A percentile compares a stretch with the other conserved stretches of the same genome.
These are phyloP conservation scores for Leptopilina myrica DNA, from an alignment of 2,888 invertebrate genomes.

Conservation along the genomic window DNA sequence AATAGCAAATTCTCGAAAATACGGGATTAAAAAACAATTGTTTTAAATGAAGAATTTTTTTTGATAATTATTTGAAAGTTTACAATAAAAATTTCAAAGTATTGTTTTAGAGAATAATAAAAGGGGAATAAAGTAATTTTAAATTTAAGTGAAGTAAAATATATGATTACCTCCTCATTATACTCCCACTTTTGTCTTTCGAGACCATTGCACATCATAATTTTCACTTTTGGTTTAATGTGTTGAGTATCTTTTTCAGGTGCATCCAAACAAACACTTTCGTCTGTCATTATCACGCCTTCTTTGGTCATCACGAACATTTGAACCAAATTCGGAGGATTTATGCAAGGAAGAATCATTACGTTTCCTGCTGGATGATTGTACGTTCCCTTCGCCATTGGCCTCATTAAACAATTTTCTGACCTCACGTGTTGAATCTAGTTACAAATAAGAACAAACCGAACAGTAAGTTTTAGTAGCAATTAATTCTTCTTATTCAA, in stretches of 20 bases:
- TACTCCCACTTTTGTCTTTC: constrained; percentile 85
- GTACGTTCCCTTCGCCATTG: constrained; percentile 80
- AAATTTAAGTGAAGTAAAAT: not conserved
- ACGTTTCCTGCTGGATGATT: constrained; percentile 86
- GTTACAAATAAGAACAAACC: constrained; percentile 43
- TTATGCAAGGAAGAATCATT: constrained; percentile 82
- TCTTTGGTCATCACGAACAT: constrained; percentile 85
- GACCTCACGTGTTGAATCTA: constrained; percentile 79
- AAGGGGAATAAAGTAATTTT: constrained; percentile 16
- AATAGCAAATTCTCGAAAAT: too few species aligned
- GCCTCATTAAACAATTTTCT: constrained; percentile 82
- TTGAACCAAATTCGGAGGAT: constrained; percentile 81
- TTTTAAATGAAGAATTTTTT: too few species aligned
- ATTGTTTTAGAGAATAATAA: not conserved
- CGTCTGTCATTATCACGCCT: constrained; percentile 90
- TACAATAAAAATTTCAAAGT: too few species aligned
- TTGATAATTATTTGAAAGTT: too few species aligned
- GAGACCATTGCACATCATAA: constrained; percentile 85
- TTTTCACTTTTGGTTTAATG: constrained; percentile 82
- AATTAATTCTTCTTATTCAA: not conserved
- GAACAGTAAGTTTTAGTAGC: not conserved
- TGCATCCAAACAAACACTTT: constrained; percentile 90
- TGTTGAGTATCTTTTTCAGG: constrained; percentile 78
- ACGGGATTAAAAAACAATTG: too few species aligned
- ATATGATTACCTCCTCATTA: constrained; percentile 74